Evolutionary conservation across 2,888 invertebrate species (phyloP).

Genomic region (Ophion costatus): DNA sequence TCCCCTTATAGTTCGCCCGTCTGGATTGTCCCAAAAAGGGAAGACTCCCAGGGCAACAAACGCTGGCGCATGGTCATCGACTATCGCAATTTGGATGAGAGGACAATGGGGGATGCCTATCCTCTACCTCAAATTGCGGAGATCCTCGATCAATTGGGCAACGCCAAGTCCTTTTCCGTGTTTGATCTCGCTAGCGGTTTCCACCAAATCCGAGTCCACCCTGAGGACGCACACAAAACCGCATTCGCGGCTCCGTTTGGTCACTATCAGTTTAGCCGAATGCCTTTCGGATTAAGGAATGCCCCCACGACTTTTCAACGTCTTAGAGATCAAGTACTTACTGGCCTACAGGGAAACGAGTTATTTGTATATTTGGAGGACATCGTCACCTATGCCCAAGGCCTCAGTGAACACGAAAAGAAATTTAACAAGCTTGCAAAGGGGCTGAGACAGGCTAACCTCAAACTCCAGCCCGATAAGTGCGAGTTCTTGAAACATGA

Average conservation of each 20-base stretch:
- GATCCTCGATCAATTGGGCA: constrained; percentile 79
- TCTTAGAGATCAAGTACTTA: constrained; percentile 60
- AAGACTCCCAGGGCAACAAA: no score
- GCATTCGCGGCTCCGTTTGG: no score
- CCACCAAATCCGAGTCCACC: no score
- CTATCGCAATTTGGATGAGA: constrained; percentile 23
- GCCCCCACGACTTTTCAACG: no score
- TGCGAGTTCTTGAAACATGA: constrained; percentile 72
- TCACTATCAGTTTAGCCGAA: no score
- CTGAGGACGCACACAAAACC: no score
- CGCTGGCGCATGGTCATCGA: constrained; percentile 47
- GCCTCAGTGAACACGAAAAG: constrained; percentile 56
- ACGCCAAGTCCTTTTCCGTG: constrained; percentile 73
- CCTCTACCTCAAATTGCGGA: constrained; percentile 79
- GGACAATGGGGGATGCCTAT: constrained; percentile 64
- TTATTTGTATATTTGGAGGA: constrained; percentile 68
- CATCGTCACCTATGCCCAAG: background rate
- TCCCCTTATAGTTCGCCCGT: no score
- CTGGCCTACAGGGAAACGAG: constrained; percentile 68
- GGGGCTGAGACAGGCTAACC: constrained; percentile 58
- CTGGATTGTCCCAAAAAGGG: no score
- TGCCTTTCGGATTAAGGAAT: no score
- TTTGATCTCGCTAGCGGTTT: no score
- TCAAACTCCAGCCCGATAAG: constrained; percentile 69
- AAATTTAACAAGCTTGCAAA: constrained; percentile 61